Evolutionary conservation across 2,797 vertebrate species (phyloP).

Genomic region (Myiotriccus ornatus): DNA sequence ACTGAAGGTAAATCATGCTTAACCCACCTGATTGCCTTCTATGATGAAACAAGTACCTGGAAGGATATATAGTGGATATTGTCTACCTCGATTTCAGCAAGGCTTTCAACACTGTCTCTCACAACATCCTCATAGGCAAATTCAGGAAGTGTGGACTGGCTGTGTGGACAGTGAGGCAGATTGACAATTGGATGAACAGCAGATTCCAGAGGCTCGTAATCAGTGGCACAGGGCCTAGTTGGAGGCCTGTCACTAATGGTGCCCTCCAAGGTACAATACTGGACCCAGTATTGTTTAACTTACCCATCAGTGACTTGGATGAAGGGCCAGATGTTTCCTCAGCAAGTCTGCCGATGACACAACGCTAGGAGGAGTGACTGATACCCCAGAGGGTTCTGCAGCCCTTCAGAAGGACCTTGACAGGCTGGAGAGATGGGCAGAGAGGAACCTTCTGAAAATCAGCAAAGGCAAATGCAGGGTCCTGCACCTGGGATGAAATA

Average conservation of each 20-base stretch:
- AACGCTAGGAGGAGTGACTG: background rate
- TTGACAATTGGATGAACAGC: background rate
- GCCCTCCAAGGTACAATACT: rapidly evolving
- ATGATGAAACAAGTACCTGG: background rate
- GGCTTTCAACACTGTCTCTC: background rate
- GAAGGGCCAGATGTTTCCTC: background rate
- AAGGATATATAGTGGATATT: rapidly evolving
- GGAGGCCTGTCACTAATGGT: background rate
- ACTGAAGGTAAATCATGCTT: background rate
- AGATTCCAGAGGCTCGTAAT: background rate
- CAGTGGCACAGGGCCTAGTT: background rate
- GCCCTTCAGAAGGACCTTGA: background rate
- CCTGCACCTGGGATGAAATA: background rate
- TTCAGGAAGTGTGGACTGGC: background rate
- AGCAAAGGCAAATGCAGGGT: background rate
- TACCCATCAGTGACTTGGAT: background rate
- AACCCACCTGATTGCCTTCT: background rate
- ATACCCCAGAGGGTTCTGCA: background rate
- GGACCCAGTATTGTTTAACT: background rate
- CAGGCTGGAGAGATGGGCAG: background rate
- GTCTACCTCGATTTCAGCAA: rapidly evolving
- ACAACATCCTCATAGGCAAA: background rate
- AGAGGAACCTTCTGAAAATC: background rate
- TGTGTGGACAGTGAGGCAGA: background rate
- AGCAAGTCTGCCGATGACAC: background rate